Evolutionary conservation across 2,797 vertebrate species (phyloP), one percentile per base, ranked within the genome.

Genomic region (Alauda arvensis): DNA sequence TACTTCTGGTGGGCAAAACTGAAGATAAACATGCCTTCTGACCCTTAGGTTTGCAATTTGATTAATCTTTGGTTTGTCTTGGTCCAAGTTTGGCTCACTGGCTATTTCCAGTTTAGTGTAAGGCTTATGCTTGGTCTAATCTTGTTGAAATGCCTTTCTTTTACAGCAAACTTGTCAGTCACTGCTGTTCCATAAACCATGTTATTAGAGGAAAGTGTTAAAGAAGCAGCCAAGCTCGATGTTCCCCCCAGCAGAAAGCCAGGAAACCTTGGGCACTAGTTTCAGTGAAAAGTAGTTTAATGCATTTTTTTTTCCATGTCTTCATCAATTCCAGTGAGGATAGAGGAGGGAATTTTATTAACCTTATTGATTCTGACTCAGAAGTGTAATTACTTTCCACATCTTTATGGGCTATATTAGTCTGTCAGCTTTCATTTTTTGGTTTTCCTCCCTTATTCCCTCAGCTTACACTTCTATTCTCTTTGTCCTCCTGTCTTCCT

Each of bases 331-430:
- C 43, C 59, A 77, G 20, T 46, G 80, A 62, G 31, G 63, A 14
- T 1, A 26, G 66, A 88, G 71, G 65, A 84, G 43, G 72, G 76
- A 76, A 85, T 91, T 86, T 82, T 88, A 90, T 91, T 90, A 93
- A 93, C 92, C 77, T 87, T 93, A 74, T 94, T 86, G 92, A 90
- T 93, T 91, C 75, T 86, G 57, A 88, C 78, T 85, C 65, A 85
- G 71, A 92, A 67, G 37, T 15, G 1, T 92, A 86, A 93, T 91
- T 93, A 82, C 71, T 93, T 93, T 84, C 40, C 61, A 84, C 85
- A 67, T 87, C 71, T 92, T 91, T 74, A 84, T 43, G 43, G 75
- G 61, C 75, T 86, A 3, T 89, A 76, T 88, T 83, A 87, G 68
- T 43, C 75, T 89, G 77, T 89, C 92, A 84, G 61, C 68, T 91